phyloP scores from a whole-genome alignment of 2,113 vertebrate genomes.

The Thalassarche chlororhynchos region DNA sequence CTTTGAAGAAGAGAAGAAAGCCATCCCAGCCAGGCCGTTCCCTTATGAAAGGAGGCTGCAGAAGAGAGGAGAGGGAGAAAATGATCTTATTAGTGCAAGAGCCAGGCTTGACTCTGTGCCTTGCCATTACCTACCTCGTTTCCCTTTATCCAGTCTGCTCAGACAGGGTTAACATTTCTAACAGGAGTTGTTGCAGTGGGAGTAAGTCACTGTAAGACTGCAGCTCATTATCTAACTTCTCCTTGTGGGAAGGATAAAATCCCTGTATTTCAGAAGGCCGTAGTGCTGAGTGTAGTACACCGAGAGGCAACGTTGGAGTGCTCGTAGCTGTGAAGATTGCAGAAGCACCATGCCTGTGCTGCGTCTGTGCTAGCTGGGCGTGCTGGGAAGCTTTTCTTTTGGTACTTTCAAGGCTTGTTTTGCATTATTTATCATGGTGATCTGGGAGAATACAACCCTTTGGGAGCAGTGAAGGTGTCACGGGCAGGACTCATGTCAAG shows the following conservation, averaged over 20 bases:
- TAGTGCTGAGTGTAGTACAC: background rate
- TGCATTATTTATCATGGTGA: background rate
- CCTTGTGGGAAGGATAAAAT: background rate
- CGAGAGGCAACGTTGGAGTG: background rate
- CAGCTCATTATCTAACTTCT: background rate
- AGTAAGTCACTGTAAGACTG: background rate
- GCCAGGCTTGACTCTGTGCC: background rate
- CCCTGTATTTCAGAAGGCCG: background rate
- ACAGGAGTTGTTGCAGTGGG: background rate
- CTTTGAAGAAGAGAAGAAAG: background rate
- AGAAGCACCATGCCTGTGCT: background rate
- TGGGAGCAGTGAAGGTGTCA: background rate
- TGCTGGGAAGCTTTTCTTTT: background rate
- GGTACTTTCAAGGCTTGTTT: background rate
- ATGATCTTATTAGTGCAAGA: background rate
- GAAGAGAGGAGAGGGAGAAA: background rate
- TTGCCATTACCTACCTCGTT: background rate
- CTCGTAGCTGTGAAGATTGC: rapidly evolving
- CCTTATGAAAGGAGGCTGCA: background rate
- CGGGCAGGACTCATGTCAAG: rapidly evolving
- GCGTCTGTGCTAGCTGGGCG: rapidly evolving
- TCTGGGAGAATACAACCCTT: background rate
- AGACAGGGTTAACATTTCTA: background rate
- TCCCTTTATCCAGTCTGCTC: background rate
- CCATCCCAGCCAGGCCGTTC: background rate